A percentile compares a stretch with the other conserved stretches of the same genome.
Evolutionary conservation across 1,140 invertebrate species (phyloP).

Genomic region (Andrena cerasifolii): DNA sequence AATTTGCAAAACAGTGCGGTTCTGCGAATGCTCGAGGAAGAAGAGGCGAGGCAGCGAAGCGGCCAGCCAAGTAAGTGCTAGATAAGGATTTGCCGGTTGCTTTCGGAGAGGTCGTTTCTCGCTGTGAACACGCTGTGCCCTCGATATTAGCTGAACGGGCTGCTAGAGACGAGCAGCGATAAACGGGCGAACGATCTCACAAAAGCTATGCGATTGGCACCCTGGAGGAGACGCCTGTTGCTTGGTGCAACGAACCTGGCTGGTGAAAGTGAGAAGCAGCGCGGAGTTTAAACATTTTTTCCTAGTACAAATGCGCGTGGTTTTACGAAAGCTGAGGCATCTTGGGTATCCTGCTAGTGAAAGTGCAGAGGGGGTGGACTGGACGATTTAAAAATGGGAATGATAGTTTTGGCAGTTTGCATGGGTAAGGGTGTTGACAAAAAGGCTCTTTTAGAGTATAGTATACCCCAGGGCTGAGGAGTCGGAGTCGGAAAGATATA

Average conservation of each 20-base stretch:
- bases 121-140: neutral
- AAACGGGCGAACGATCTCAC: neutral
- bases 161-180: neutral
- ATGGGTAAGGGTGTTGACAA: too few relatives aligned
- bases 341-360: too few relatives aligned
- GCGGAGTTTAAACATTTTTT: neutral
- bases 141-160: too few relatives aligned
- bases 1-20: conserved; percentile 92
- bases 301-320: too few relatives aligned
- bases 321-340: too few relatives aligned
- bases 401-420: too few relatives aligned
- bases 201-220: neutral
- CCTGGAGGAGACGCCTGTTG: neutral
- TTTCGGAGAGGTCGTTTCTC: conserved; percentile 12
- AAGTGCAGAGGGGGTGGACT: too few relatives aligned
- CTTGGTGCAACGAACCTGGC: neutral
- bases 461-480: too few relatives aligned
- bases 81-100: neutral
- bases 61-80: conserved; percentile 84
- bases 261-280: too few relatives aligned
- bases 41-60: conserved; percentile 86
- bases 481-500: too few relatives aligned
- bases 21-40: conserved; percentile 90
- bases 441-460: too few relatives aligned
- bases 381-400: too few relatives aligned